A percentile compares a stretch with the other conserved stretches of the same genome.
phyloP scores from a whole-genome alignment of 2,797 vertebrate genomes.

The Morelia viridis region DNA sequence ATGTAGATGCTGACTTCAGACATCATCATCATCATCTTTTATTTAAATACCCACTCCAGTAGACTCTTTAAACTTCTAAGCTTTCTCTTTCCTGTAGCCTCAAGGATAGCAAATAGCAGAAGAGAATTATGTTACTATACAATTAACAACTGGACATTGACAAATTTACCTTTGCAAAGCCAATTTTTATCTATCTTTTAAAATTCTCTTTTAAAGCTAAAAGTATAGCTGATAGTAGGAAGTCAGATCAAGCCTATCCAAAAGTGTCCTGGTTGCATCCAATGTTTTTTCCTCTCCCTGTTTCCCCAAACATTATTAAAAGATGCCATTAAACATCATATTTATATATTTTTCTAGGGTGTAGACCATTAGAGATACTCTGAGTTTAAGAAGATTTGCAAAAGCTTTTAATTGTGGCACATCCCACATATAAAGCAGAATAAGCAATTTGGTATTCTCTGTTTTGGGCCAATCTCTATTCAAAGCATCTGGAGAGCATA shows the following conservation, averaged over 20 bases:
- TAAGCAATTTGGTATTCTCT: not conserved
- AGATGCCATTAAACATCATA: constrained; percentile 64
- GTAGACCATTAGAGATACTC: constrained; percentile 59
- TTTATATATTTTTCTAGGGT: constrained; percentile 61
- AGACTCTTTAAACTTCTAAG: constrained; percentile 19
- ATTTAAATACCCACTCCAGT: not conserved
- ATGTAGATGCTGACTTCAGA: not conserved
- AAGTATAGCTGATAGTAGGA: constrained; percentile 40
- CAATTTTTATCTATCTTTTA: constrained; percentile 39
- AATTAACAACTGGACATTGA: not conserved
- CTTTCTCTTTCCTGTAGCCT: constrained; percentile 11
- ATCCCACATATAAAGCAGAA: not conserved
- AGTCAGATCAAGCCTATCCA: constrained; percentile 47
- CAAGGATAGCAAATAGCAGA: not conserved
- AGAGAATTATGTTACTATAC: constrained; percentile 10
- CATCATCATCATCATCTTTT: too few species aligned
- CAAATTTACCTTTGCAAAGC: constrained; percentile 44
- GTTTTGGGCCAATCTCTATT: too few species aligned
- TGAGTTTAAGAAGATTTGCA: constrained; percentile 54
- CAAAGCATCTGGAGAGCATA: too few species aligned
- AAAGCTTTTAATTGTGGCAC: constrained; percentile 49
- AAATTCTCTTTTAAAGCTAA: constrained; percentile 31
- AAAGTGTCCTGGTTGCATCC: constrained; percentile 53
- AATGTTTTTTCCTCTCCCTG: constrained; percentile 35
- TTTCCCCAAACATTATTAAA: constrained; percentile 59